These are phyloP conservation scores for Hydrophis major DNA, from an alignment of 2,797 vertebrate genomes.

Conservation along the genomic window DNA sequence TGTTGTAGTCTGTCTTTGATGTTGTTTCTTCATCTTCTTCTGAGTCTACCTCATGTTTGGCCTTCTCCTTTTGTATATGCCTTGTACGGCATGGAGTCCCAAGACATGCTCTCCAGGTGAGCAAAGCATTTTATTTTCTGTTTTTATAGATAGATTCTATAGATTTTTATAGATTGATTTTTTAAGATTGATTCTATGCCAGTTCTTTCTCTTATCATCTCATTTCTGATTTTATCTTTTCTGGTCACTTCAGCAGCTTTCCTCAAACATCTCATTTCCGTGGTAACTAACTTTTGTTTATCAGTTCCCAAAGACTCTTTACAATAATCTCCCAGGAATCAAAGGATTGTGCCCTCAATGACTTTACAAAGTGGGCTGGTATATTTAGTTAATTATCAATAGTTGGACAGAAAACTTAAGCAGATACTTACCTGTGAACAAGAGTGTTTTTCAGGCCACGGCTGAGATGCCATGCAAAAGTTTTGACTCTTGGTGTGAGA, in stretches of 20 bases:
- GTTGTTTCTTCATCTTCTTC: too few species aligned
- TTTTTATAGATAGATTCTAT: too few species aligned
- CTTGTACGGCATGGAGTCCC: too few species aligned
- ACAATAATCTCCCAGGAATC: not conserved
- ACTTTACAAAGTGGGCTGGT: not conserved
- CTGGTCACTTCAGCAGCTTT: not conserved
- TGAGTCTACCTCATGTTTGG: too few species aligned
- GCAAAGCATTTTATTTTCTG: too few species aligned
- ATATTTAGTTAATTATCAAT: not conserved
- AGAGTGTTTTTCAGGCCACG: slow-evolving; percentile 89
- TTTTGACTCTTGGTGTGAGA: slow-evolving; percentile 88
- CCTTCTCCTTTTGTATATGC: too few species aligned
- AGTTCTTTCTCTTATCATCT: not conserved
- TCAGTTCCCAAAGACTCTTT: not conserved
- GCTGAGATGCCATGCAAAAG: slow-evolving; percentile 84
- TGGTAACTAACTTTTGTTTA: not conserved
- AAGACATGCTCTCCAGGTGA: too few species aligned
- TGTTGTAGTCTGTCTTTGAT: too few species aligned
- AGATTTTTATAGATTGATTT: too few species aligned
- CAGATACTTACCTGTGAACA: slow-evolving; percentile 83
- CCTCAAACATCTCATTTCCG: not conserved
- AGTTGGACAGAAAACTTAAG: not conserved
- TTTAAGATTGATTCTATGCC: too few species aligned
- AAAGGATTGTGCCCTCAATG: not conserved
- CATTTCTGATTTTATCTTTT: not conserved